Percentiles rank a stretch among this genome's conserved stretches.
Conservation (phyloP, 2,888 invertebrate genomes). For the Tetropium fuscum region DNA sequence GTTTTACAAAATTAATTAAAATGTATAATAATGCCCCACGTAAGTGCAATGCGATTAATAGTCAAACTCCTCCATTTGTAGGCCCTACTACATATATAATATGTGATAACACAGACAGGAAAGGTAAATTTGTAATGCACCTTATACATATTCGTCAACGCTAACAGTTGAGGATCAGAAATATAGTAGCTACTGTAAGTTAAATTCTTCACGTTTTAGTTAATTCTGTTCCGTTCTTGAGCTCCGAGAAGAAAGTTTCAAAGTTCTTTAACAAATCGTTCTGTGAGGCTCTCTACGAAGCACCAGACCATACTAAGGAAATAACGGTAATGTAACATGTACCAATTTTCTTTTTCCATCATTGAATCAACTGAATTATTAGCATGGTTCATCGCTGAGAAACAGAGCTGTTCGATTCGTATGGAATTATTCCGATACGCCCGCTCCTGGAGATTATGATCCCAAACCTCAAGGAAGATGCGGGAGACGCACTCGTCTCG, state of each 20-base stretch:
- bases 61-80: slow-evolving; percentile 26
- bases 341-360: not conserved
- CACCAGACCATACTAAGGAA: slow-evolving; percentile 20
- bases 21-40: slow-evolving; percentile 33
- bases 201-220: slow-evolving; percentile 21
- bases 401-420: slow-evolving; percentile 46
- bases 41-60: slow-evolving; percentile 16
- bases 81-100: slow-evolving; percentile 35
- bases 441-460: slow-evolving; percentile 51
- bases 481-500: slow-evolving; percentile 31
- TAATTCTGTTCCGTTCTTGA: slow-evolving; percentile 42
- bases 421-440: slow-evolving; percentile 40
- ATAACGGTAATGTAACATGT: slow-evolving; percentile 10
- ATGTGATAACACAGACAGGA: slow-evolving; percentile 14
- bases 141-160: too few relatives aligned
- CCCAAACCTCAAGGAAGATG: slow-evolving; percentile 41
- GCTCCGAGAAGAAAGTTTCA: slow-evolving; percentile 26
- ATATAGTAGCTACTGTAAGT: not conserved
- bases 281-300: slow-evolving; percentile 27
- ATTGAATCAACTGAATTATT: slow-evolving; percentile 12
- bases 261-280: slow-evolving; percentile 21
- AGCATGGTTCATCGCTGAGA: slow-evolving; percentile 50
- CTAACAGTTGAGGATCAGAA: not conserved
- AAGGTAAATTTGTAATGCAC: too few relatives aligned
- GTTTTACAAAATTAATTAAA: slow-evolving; percentile 10